Percentiles rank a stretch among this genome's conserved stretches.
These are phyloP conservation scores for Neodon shergylaensis DNA, from an alignment of 2,113 vertebrate genomes.

Conservation along the genomic window DNA sequence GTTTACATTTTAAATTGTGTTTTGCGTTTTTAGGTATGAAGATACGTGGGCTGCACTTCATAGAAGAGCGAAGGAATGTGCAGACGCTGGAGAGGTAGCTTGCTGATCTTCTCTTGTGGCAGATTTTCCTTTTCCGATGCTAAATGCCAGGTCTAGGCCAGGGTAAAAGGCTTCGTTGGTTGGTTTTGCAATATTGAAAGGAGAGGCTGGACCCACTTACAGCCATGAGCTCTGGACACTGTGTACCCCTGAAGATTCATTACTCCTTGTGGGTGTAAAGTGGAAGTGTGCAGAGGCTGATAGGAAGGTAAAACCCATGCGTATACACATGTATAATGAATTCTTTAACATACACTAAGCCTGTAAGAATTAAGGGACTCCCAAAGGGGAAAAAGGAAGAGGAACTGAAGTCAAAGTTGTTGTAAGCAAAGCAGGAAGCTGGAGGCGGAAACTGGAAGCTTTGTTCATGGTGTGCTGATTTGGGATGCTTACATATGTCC, in stretches of 20 bases:
- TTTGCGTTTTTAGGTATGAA: slow-evolving; percentile 88
- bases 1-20: slow-evolving; percentile 18
- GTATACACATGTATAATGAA: background rate
- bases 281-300: background rate
- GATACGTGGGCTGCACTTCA: slow-evolving; percentile 92
- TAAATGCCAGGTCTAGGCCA: background rate
- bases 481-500: background rate
- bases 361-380: background rate
- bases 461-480: background rate
- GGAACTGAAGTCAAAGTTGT: background rate
- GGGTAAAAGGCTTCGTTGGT: background rate
- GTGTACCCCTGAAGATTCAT: background rate
- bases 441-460: too few species aligned
- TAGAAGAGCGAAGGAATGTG: slow-evolving; percentile 90
- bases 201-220: background rate
- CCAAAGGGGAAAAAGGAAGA: background rate
- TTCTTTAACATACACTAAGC: background rate
- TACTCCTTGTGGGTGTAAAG: background rate
- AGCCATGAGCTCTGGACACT: background rate
- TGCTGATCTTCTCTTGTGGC: background rate
- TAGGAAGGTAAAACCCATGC: background rate
- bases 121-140: background rate
- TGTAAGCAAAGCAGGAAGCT: background rate
- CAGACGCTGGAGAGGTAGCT: slow-evolving; percentile 89
- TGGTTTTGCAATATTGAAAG: background rate